Conservation (phyloP, 2,797 vertebrate genomes). For the Neosilurus hyrtlii region DNA sequence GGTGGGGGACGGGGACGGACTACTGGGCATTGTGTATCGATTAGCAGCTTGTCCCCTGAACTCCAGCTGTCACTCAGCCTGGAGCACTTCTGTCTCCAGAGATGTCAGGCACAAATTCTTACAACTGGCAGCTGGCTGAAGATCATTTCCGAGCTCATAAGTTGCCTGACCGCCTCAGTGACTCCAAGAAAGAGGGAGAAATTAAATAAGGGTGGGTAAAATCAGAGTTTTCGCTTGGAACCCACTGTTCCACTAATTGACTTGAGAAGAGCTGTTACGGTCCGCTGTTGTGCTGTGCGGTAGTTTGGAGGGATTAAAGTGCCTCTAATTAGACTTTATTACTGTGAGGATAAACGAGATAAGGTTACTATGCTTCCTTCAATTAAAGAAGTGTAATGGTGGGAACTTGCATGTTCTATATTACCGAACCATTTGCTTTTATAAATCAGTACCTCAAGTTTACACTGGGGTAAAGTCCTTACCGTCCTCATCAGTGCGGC, state of each 20-base stretch:
- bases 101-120: conserved; percentile 45
- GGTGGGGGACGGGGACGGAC: neutral
- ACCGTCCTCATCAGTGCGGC: conserved; percentile 98
- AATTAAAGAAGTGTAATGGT: neutral
- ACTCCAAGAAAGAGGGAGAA: conserved; percentile 18
- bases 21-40: conserved; percentile 46
- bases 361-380: neutral
- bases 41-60: conserved; percentile 51
- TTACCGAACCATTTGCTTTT: neutral
- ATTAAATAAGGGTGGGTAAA: conserved; percentile 28
- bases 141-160: conserved; percentile 46
- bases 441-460: neutral
- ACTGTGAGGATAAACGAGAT: neutral
- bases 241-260: conserved; percentile 8
- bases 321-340: conserved; percentile 16
- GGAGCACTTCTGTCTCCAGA: conserved; percentile 44
- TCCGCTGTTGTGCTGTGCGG: neutral
- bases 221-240: conserved; percentile 12
- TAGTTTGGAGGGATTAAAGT: neutral
- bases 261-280: neutral
- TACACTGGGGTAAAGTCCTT: conserved; percentile 25
- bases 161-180: conserved; percentile 32
- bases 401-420: neutral
- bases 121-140: conserved; percentile 37
- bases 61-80: conserved; percentile 50